Conservation (phyloP, 2,113 vertebrate genomes). For the Ploceus nigricollis region DNA sequence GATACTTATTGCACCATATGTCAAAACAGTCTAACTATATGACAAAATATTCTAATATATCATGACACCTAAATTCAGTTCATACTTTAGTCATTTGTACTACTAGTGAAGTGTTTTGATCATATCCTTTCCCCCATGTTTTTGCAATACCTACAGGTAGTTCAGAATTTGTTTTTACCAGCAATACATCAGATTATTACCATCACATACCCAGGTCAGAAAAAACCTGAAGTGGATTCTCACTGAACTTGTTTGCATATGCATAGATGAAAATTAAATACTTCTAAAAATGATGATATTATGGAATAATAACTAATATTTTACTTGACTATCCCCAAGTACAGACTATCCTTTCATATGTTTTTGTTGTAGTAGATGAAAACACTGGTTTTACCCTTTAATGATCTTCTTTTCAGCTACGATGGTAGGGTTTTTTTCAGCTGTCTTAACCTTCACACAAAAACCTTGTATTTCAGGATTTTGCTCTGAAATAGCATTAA, state of each 20-base stretch:
- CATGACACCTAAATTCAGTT: background rate
- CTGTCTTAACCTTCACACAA: background rate
- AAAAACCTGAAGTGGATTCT: background rate
- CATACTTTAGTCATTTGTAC: background rate
- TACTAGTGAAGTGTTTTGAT: background rate
- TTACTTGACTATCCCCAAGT: background rate
- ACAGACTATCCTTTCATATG: background rate
- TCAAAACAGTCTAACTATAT: background rate
- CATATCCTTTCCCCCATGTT: background rate
- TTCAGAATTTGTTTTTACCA: background rate
- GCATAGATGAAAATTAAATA: background rate
- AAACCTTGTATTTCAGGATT: background rate
- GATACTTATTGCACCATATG: background rate
- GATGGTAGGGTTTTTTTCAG: accelerated
- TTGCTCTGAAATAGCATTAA: background rate
- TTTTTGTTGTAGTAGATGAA: background rate
- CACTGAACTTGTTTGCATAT: background rate
- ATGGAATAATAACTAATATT: background rate
- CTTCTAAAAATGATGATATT: background rate
- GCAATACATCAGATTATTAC: background rate
- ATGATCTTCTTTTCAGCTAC: background rate
- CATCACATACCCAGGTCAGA: background rate
- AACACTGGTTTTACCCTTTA: background rate
- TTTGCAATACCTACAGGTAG: background rate
- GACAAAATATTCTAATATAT: background rate